A percentile compares a stretch with the other conserved stretches of the same genome.
Evolutionary conservation across 37 sponge, comb jelly and placozoan genomes (phyloP).

Genomic region (Halisarca cf. caerulea): DNA sequence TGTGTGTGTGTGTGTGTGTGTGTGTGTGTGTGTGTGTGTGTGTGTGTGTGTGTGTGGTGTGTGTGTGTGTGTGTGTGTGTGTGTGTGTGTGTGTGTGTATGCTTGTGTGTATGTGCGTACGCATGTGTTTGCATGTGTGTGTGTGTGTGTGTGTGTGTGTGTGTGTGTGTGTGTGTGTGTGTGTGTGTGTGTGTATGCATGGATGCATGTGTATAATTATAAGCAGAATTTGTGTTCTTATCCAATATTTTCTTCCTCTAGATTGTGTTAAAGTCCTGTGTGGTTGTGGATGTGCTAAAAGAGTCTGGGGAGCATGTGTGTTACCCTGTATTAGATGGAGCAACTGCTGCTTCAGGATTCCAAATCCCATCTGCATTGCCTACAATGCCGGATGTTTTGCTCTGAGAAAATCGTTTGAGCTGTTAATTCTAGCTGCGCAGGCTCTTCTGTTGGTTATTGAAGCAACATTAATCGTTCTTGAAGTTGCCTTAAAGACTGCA

Average conservation of each 20-base stretch:
- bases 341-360: constrained; percentile 27
- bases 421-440: neutral
- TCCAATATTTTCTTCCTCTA: neutral
- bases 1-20: too few relatives aligned
- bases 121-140: too few relatives aligned
- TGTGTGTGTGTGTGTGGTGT: too few relatives aligned
- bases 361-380: constrained; percentile 14
- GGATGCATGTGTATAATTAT: too few relatives aligned
- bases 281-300: constrained; percentile 1
- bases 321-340: neutral
- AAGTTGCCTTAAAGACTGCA: neutral
- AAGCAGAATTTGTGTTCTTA: neutral
- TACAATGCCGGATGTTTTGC: constrained; percentile 1
- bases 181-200: too few relatives aligned
- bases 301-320: constrained; percentile 26
- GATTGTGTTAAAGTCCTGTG: constrained; percentile 11
- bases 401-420: neutral
- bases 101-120: too few relatives aligned
- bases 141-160: too few relatives aligned
- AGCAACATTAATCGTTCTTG: neutral
- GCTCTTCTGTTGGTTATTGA: neutral
- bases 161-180: too few relatives aligned
- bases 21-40: too few relatives aligned
- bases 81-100: too few relatives aligned
- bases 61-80: too few relatives aligned